These are phyloP conservation scores for Gasteruption jaculator DNA, from an alignment of 2,888 invertebrate species.

Conservation along the genomic window DNA sequence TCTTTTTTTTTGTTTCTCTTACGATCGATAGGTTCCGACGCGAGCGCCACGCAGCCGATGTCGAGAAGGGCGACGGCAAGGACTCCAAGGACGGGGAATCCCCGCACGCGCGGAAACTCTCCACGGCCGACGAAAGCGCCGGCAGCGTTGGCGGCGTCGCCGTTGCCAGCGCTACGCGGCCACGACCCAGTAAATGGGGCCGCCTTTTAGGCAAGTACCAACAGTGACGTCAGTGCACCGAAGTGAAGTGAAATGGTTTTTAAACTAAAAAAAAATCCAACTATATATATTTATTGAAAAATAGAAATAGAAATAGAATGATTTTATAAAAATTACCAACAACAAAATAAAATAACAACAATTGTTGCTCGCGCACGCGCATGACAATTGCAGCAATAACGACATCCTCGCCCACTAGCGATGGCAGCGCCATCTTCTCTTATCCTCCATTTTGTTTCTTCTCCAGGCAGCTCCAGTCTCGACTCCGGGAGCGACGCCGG, in stretches of 20 bases:
- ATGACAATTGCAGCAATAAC: too few species aligned
- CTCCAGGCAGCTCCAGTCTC: conserved; percentile 59
- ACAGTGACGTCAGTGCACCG: too few species aligned
- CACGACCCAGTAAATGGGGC: conserved; percentile 73
- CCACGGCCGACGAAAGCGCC: conserved; percentile 55
- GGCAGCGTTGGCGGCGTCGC: too few species aligned
- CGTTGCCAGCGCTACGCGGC: conserved; percentile 55
- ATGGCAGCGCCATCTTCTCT: too few species aligned
- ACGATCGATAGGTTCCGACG: conserved; percentile 41
- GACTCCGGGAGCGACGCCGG: conserved; percentile 68
- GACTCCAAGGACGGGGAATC: conserved; percentile 50
- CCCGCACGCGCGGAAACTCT: conserved; percentile 55
- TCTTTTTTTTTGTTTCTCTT: conserved; percentile 6
- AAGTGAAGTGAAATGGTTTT: too few species aligned
- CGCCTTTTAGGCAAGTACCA: conserved; percentile 68
- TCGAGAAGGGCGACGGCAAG: conserved; percentile 61
- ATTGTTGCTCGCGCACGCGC: too few species aligned
- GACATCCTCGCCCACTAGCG: too few species aligned
- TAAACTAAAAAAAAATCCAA: too few species aligned
- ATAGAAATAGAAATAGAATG: too few species aligned
- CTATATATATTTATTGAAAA: too few species aligned
- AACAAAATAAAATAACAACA: too few species aligned
- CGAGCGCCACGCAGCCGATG: conserved; percentile 54
- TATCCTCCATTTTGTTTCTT: conserved; percentile 3
- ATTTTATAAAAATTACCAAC: too few species aligned